A percentile compares a stretch with the other conserved stretches of the same genome.
These are phyloP conservation scores for Ophion ellenae DNA, from an alignment of 2,888 invertebrate species.

Conservation along the genomic window DNA sequence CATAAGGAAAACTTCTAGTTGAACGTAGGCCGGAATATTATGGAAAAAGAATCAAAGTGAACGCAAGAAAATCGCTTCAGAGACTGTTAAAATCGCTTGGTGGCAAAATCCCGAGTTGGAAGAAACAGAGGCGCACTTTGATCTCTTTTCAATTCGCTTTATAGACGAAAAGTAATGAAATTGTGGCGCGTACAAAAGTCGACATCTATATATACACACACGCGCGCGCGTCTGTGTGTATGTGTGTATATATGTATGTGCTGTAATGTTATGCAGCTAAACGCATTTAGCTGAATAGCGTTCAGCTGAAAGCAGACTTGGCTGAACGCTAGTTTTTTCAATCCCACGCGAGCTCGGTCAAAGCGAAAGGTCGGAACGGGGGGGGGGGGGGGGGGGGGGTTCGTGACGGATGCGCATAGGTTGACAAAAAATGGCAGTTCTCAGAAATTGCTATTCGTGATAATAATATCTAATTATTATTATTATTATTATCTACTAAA, in stretches of 20 bases:
- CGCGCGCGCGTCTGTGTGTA: too few relatives aligned
- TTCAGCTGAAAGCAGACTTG: neutral
- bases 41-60: neutral
- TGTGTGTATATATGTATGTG: too few relatives aligned
- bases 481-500: neutral
- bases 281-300: neutral
- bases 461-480: constrained; percentile 8
- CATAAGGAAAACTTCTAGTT: neutral
- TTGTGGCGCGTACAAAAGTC: neutral
- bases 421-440: neutral
- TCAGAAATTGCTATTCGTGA: neutral
- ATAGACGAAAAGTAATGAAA: constrained; percentile 1
- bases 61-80: neutral
- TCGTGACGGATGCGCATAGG: neutral
- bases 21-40: constrained; percentile 10
- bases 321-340: neutral
- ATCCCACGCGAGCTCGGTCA: neutral
- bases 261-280: neutral
- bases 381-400: too few relatives aligned
- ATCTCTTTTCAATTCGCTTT: constrained; percentile 5
- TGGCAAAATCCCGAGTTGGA: neutral
- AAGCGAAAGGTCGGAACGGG: neutral
- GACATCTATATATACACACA: too few relatives aligned
- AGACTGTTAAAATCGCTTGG: neutral
- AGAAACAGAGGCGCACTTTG: neutral